Conservation (phyloP, 2,797 vertebrate species). For the Gymnoscopelus braueri region DNA sequence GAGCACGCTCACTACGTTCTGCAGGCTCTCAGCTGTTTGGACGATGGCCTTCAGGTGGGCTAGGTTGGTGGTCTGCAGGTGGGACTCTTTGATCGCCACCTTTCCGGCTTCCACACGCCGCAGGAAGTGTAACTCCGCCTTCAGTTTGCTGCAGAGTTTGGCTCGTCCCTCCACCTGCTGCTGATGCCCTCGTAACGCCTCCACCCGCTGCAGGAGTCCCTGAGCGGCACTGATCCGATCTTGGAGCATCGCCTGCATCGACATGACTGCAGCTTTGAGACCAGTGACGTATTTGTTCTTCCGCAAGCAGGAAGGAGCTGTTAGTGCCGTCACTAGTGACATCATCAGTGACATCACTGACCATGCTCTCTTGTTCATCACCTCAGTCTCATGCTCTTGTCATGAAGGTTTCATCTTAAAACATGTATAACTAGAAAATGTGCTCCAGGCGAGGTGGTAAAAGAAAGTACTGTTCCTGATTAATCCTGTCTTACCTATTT, state of each 20-base stretch:
- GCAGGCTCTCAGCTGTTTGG: constrained; percentile 89
- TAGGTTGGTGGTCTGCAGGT: constrained; percentile 95
- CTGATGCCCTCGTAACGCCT: constrained; percentile 76
- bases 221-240: constrained; percentile 87
- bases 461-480: too few species aligned
- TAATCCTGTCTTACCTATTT: too few species aligned
- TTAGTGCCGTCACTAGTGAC: too few species aligned
- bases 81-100: constrained; percentile 89
- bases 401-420: too few species aligned
- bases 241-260: constrained; percentile 82
- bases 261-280: constrained; percentile 79
- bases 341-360: too few species aligned
- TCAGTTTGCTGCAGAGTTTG: constrained; percentile 80
- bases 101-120: constrained; percentile 87
- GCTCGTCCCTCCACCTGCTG: constrained; percentile 88
- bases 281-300: too few species aligned
- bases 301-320: too few species aligned
- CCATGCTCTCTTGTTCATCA: too few species aligned
- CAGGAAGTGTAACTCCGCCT: constrained; percentile 74
- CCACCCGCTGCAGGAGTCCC: constrained; percentile 85
- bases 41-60: constrained; percentile 92
- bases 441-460: too few species aligned
- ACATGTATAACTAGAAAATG: too few species aligned
- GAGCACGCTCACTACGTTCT: constrained; percentile 87
- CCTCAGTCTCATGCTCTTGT: too few species aligned